These are phyloP conservation scores for Zootermopsis nevadensis DNA, from an alignment of 2,888 invertebrate species.

Conservation along the genomic window DNA sequence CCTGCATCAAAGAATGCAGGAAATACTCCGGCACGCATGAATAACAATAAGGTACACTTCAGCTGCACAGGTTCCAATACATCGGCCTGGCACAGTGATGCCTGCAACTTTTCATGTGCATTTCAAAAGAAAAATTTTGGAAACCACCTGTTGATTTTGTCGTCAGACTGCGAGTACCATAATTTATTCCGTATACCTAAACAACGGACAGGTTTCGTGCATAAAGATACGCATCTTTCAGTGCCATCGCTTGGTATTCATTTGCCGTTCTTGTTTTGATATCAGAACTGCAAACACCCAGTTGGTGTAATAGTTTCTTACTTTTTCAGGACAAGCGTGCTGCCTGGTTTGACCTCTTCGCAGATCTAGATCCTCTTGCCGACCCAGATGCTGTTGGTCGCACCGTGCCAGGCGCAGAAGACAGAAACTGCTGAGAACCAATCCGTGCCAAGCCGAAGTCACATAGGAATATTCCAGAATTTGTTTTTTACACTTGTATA, in stretches of 20 bases:
- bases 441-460: constrained; percentile 17
- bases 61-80: neutral
- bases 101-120: too few relatives aligned
- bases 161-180: too few relatives aligned
- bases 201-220: too few relatives aligned
- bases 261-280: too few relatives aligned
- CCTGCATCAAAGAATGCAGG: neutral
- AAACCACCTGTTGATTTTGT: too few relatives aligned
- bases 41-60: constrained; percentile 4
- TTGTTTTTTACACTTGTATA: neutral
- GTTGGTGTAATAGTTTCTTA: neutral
- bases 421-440: constrained; percentile 56
- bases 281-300: too few relatives aligned
- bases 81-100: too few relatives aligned
- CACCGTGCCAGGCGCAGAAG: constrained; percentile 58
- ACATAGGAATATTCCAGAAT: neutral
- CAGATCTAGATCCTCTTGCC: constrained; percentile 91
- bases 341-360: constrained; percentile 90
- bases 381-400: constrained; percentile 76
- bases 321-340: constrained; percentile 49
- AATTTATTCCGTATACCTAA: too few relatives aligned
- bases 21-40: constrained; percentile 1
- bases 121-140: too few relatives aligned
- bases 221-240: too few relatives aligned
- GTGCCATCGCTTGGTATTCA: too few relatives aligned